Percentiles rank a stretch among this genome's conserved stretches.
Evolutionary conservation across 1,140 invertebrate genomes (phyloP).

Genomic region (Lepidurus packardi): DNA sequence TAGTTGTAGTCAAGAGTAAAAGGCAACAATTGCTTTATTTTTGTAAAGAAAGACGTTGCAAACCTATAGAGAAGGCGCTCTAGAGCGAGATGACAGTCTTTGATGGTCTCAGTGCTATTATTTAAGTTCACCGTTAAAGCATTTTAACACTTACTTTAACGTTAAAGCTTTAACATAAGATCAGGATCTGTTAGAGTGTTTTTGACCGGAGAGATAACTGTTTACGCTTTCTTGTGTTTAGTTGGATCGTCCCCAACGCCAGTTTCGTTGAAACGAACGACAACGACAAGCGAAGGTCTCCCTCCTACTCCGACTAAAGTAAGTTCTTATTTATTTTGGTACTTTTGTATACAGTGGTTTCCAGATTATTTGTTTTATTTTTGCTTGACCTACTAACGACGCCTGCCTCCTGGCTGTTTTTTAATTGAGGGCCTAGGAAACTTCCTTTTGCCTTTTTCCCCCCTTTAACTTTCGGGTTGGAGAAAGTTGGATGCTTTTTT

Average conservation of each 20-base stretch:
- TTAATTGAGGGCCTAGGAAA: not conserved
- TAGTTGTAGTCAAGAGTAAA: too few relatives aligned
- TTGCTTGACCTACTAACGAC: slow-evolving; percentile 17
- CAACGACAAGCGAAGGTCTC: not conserved
- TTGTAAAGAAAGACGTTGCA: too few relatives aligned
- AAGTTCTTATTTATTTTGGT: not conserved
- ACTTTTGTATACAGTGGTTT: not conserved
- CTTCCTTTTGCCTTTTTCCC: not conserved
- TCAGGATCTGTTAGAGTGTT: too few relatives aligned
- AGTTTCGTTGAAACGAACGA: not conserved
- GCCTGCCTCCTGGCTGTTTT: slow-evolving; percentile 1
- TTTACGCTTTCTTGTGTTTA: not conserved
- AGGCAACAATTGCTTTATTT: too few relatives aligned
- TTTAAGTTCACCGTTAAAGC: too few relatives aligned
- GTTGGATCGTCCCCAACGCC: not conserved
- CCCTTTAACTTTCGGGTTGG: not conserved
- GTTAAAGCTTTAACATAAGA: too few relatives aligned
- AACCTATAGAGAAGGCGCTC: too few relatives aligned
- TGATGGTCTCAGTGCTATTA: too few relatives aligned
- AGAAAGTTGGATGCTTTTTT: too few relatives aligned
- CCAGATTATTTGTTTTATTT: not conserved
- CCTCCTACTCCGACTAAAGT: not conserved
- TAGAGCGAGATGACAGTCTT: too few relatives aligned
- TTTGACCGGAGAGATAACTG: too few relatives aligned
- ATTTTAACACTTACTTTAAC: too few relatives aligned